Percentiles rank a stretch among this genome's conserved stretches.
Evolutionary conservation across 2,888 invertebrate genomes (phyloP).

Genomic region (Perdita meconis): DNA sequence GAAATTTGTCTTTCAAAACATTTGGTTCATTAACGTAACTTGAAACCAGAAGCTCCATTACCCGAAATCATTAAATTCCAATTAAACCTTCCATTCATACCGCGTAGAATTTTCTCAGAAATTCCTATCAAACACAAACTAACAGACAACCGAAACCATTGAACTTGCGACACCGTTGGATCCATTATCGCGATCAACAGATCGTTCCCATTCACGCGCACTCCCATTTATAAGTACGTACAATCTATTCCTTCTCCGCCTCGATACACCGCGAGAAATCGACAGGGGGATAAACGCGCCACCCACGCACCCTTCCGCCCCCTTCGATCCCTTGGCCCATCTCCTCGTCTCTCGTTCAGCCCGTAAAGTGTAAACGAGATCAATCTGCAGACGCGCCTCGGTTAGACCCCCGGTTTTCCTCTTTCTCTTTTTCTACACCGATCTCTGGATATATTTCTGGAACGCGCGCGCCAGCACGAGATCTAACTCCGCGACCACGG

Average conservation of each 20-base stretch:
- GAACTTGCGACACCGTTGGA: background rate
- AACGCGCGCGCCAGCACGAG: constrained; percentile 37
- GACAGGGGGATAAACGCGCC: constrained; percentile 69
- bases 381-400: constrained; percentile 74
- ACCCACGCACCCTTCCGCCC: constrained; percentile 70
- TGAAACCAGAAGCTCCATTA: too few relatives aligned
- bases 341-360: constrained; percentile 64
- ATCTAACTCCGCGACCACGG: constrained; percentile 62
- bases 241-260: constrained; percentile 55
- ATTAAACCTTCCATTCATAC: too few relatives aligned
- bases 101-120: too few relatives aligned
- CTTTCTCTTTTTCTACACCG: constrained; percentile 61
- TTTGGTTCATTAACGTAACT: too few relatives aligned
- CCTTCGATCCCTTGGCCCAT: constrained; percentile 36
- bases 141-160: too few relatives aligned
- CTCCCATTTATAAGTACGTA: constrained; percentile 41
- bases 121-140: too few relatives aligned
- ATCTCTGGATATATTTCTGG: constrained; percentile 69
- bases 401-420: constrained; percentile 68
- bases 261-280: constrained; percentile 64
- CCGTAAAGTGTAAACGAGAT: constrained; percentile 79
- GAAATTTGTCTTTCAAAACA: background rate
- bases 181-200: constrained; percentile 29
- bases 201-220: constrained; percentile 20
- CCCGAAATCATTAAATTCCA: too few relatives aligned